Percentiles rank a stretch among this genome's conserved stretches.
Conservation (phyloP, 2,797 vertebrate genomes). For the Hippocampus kuda region DNA sequence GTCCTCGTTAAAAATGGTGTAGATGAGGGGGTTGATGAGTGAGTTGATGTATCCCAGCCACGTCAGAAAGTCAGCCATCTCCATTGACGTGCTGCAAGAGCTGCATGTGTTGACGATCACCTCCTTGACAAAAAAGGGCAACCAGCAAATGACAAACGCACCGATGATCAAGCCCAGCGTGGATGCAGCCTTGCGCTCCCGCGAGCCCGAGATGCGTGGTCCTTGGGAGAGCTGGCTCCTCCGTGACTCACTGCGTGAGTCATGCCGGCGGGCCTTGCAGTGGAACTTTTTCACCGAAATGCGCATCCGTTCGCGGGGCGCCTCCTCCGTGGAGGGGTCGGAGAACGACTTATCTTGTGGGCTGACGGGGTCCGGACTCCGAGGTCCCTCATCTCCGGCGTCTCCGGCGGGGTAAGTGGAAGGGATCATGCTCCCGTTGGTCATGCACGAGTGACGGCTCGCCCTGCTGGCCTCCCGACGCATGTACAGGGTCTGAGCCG, state of each 20-base stretch:
- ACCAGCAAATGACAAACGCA: conserved; percentile 95
- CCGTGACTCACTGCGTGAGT: conserved; percentile 69
- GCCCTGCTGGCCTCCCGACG: conserved; percentile 82
- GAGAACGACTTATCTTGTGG: conserved; percentile 80
- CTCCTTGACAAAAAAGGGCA: conserved; percentile 97
- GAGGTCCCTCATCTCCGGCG: conserved; percentile 62
- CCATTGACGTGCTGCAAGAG: conserved; percentile 77
- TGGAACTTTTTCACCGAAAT: conserved; percentile 62
- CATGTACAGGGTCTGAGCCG: conserved; percentile 88
- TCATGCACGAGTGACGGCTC: conserved; percentile 72
- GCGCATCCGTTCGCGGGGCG: conserved; percentile 64
- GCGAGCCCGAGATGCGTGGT: conserved; percentile 82
- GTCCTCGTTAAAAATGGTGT: conserved; percentile 98
- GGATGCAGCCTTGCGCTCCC: conserved; percentile 88
- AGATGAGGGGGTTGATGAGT: conserved; percentile 95
- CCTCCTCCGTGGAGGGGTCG: conserved; percentile 79
- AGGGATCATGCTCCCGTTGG: conserved; percentile 82
- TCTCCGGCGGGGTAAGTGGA: conserved; percentile 61
- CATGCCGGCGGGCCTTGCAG: conserved; percentile 67
- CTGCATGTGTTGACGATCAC: conserved; percentile 85
- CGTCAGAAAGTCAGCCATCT: conserved; percentile 87
- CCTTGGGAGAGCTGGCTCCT: conserved; percentile 75
- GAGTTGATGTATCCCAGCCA: conserved; percentile 98
- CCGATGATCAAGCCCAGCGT: conserved; percentile 90
- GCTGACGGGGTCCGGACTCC: conserved; percentile 68